Conservation (phyloP, 2,888 invertebrate species). For the Norana najaformis region DNA sequence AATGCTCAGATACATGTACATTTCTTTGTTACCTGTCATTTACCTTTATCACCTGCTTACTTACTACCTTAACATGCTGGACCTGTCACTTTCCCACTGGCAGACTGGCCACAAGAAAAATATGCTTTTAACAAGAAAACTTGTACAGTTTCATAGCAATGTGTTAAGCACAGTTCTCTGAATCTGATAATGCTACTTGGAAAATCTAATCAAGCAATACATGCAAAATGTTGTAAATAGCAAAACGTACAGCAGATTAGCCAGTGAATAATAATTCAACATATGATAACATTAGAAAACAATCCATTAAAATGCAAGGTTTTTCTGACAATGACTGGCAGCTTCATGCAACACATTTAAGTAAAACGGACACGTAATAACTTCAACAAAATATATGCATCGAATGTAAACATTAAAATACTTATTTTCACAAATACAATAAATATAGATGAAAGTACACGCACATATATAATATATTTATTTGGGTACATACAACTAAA, state of each 20-base stretch:
- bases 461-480: not conserved
- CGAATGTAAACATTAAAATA: not conserved
- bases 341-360: not conserved
- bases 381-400: not conserved
- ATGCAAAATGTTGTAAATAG: constrained; percentile 3
- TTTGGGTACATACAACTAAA: not conserved
- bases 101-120: not conserved
- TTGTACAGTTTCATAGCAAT: not conserved
- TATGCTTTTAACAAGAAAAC: not conserved
- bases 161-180: not conserved
- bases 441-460: not conserved
- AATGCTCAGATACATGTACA: no score
- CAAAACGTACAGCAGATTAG: not conserved
- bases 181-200: not conserved
- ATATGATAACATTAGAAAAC: not conserved
- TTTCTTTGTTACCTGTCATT: no score
- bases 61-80: not conserved
- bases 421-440: not conserved
- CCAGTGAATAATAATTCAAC: not conserved
- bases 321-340: not conserved
- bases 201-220: not conserved
- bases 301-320: not conserved
- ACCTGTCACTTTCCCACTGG: not conserved
- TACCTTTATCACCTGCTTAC: not conserved
- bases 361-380: not conserved